phyloP scores from a whole-genome alignment of 2,888 invertebrate genomes.

The Sycophila texana region DNA sequence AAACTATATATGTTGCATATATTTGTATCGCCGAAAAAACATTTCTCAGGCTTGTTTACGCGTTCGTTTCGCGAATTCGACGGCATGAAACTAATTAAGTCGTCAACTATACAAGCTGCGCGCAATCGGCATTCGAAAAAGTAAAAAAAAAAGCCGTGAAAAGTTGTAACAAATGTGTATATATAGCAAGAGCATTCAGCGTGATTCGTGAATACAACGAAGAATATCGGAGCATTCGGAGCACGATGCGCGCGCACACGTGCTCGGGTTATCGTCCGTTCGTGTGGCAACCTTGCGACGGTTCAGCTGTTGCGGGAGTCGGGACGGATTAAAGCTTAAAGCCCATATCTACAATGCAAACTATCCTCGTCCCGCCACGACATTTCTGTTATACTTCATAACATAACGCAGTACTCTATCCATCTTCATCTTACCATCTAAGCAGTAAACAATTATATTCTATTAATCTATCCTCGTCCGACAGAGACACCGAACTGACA shows the following conservation, averaged over 20 bases:
- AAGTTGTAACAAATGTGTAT: neutral
- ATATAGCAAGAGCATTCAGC: no score
- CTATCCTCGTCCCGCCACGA: neutral
- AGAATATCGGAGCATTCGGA: neutral
- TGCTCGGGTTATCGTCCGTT: neutral
- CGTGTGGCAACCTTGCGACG: conserved; percentile 7
- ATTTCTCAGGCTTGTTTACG: no score
- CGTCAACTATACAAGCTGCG: neutral
- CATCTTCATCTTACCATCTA: neutral
- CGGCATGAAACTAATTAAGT: neutral
- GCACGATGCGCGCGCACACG: neutral
- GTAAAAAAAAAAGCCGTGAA: neutral
- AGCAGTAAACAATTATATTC: no score
- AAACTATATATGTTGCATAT: no score
- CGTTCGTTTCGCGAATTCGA: no score
- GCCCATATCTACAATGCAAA: conserved; percentile 36
- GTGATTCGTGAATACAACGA: neutral
- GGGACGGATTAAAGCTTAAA: conserved; percentile 19
- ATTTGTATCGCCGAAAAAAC: no score
- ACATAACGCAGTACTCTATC: neutral
- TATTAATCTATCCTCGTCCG: no score
- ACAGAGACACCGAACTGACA: no score
- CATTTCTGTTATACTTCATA: neutral
- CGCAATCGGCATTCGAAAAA: neutral
- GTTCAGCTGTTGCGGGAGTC: no score